Percentiles rank a stretch among this genome's conserved stretches.
phyloP scores from a whole-genome alignment of 2,888 invertebrate genomes.

The Ommatoiulus sabulosus region DNA sequence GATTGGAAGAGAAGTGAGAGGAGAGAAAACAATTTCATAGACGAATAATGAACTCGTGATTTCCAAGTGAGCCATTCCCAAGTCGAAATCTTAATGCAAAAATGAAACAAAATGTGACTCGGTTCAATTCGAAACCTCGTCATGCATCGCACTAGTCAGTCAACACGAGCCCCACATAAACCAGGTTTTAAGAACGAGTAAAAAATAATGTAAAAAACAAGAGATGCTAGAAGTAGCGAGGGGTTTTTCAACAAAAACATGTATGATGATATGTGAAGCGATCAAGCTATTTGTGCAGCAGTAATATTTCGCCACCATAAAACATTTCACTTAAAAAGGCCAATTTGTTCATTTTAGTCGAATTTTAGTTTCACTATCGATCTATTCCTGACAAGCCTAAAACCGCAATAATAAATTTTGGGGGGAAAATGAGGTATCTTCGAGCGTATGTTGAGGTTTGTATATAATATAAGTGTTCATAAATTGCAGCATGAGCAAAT shows the following conservation, averaged over 20 bases:
- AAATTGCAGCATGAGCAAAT: too few relatives aligned
- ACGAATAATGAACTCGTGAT: not conserved
- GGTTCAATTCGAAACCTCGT: not conserved
- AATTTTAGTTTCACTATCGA: not conserved
- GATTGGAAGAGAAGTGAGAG: constrained; percentile 45
- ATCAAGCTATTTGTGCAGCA: not conserved
- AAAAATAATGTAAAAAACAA: not conserved
- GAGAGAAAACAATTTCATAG: not conserved
- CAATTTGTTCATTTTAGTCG: not conserved
- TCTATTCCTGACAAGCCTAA: too few relatives aligned
- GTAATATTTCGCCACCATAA: not conserved
- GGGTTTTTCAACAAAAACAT: not conserved
- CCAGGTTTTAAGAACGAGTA: not conserved
- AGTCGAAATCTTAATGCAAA: constrained; percentile 3
- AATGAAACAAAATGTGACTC: not conserved
- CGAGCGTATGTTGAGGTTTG: too few relatives aligned
- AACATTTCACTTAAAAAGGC: not conserved
- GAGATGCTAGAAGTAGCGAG: not conserved
- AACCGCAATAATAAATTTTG: too few relatives aligned
- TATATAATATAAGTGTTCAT: too few relatives aligned
- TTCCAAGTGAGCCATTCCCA: not conserved
- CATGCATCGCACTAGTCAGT: not conserved
- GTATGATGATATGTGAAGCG: not conserved
- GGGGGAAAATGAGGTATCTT: too few relatives aligned
- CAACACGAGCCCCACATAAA: constrained; percentile 1